A percentile compares a stretch with the other conserved stretches of the same genome.
Evolutionary conservation across 2,888 invertebrate genomes (phyloP).

Genomic region (Mongoloraphidia duomilia): DNA sequence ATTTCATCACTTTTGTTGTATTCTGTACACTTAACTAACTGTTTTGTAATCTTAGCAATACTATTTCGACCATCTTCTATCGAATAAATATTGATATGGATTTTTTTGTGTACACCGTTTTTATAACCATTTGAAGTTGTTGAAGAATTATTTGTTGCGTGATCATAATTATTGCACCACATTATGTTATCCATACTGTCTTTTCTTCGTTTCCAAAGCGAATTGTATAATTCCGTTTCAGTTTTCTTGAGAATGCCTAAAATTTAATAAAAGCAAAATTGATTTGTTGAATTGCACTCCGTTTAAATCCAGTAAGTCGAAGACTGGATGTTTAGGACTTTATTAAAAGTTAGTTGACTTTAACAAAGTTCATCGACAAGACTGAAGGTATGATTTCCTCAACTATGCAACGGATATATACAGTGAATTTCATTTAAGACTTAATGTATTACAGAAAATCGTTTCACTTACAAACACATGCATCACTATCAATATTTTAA

Average conservation of each 20-base stretch:
- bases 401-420: too few species aligned
- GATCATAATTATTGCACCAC: slow-evolving; percentile 30
- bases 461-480: too few species aligned
- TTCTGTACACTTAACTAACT: slow-evolving; percentile 28
- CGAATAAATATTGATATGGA: slow-evolving; percentile 43
- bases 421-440: too few species aligned
- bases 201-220: slow-evolving; percentile 37
- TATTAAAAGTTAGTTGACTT: background rate
- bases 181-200: slow-evolving; percentile 38
- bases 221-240: slow-evolving; percentile 37
- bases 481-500: too few species aligned
- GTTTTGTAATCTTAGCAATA: slow-evolving; percentile 34
- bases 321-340: background rate
- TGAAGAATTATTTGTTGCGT: too few species aligned
- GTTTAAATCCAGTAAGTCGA: background rate
- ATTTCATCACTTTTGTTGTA: slow-evolving; percentile 29
- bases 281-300: background rate
- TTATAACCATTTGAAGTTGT: slow-evolving; percentile 30
- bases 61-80: slow-evolving; percentile 34
- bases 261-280: slow-evolving; percentile 18
- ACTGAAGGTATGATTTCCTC: too few species aligned
- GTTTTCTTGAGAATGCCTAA: slow-evolving; percentile 40
- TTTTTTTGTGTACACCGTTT: slow-evolving; percentile 40
- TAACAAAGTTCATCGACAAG: too few species aligned
- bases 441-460: too few species aligned